phyloP scores from a whole-genome alignment of 53 echinoderm and acorn worm species.

The Glandiceps talaboti region DNA sequence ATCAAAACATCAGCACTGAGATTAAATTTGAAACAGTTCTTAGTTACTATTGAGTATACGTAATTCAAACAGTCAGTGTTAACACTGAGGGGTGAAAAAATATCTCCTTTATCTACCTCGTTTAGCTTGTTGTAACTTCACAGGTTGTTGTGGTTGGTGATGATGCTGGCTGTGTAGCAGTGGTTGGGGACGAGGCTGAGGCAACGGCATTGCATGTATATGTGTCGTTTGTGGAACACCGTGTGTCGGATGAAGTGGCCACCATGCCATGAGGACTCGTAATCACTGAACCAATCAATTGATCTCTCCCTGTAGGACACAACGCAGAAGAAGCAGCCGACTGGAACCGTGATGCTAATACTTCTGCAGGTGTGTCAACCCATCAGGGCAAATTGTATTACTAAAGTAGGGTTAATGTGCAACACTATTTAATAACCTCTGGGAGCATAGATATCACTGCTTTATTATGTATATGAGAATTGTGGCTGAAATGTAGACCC shows the following conservation, averaged over 20 bases:
- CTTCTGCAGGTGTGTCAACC: not conserved
- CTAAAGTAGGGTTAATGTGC: not conserved
- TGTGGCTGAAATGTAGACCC: not conserved
- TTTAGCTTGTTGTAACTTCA: not conserved
- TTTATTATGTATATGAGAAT: not conserved
- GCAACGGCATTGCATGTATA: not conserved
- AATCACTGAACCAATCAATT: not conserved
- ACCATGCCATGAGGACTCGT: slow-evolving; percentile 1
- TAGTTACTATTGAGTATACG: too few relatives aligned
- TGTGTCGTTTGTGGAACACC: not conserved
- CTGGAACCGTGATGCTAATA: not conserved
- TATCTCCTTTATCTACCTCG: not conserved
- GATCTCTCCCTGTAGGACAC: slow-evolving; percentile 1
- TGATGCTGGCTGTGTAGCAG: not conserved
- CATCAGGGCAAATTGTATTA: not conserved
- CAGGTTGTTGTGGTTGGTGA: not conserved
- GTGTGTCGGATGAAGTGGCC: not conserved
- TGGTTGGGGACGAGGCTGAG: not conserved
- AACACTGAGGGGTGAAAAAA: too few relatives aligned
- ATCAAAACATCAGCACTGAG: too few relatives aligned
- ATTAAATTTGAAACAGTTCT: too few relatives aligned
- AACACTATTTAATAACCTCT: not conserved
- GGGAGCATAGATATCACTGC: not conserved
- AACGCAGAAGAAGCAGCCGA: not conserved
- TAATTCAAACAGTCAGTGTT: too few relatives aligned